phyloP scores from a whole-genome alignment of 2,888 invertebrate species.

The Eurois occulta region DNA sequence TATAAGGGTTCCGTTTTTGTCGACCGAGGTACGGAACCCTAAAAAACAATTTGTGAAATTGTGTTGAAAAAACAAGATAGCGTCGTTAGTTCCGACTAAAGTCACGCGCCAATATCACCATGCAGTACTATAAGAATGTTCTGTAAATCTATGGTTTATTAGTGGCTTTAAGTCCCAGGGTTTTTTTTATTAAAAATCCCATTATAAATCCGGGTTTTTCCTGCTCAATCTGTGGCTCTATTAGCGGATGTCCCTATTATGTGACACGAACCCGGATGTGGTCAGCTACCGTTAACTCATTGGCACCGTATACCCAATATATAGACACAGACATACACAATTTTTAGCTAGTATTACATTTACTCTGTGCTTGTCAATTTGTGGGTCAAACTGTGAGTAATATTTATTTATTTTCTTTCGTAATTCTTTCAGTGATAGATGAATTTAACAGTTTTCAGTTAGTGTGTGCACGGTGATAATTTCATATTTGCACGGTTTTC shows the following conservation, averaged over 20 bases:
- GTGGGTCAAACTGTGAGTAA: conserved; percentile 56
- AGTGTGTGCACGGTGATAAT: neutral
- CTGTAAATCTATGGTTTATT: neutral
- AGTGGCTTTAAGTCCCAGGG: too few relatives aligned
- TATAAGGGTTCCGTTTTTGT: too few relatives aligned
- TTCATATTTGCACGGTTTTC: neutral
- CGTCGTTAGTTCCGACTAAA: neutral
- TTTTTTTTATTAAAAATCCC: neutral
- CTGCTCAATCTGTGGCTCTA: conserved; percentile 28
- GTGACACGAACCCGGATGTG: conserved; percentile 81
- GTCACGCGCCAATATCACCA: neutral
- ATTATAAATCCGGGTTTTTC: conserved; percentile 30
- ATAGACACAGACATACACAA: conserved; percentile 66
- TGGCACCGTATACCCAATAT: conserved; percentile 72
- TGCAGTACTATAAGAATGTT: too few relatives aligned
- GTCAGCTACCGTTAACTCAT: conserved; percentile 77
- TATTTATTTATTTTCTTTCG: conserved; percentile 35
- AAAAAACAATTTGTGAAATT: too few relatives aligned
- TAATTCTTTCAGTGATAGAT: conserved; percentile 2
- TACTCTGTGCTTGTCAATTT: conserved; percentile 49
- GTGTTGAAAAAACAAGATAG: neutral
- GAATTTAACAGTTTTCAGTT: neutral
- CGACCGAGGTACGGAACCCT: too few relatives aligned
- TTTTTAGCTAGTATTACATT: conserved; percentile 57
- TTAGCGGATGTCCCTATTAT: conserved; percentile 73